phyloP scores from a whole-genome alignment of 1,140 invertebrate species.

The Dinoponera quadriceps region DNA sequence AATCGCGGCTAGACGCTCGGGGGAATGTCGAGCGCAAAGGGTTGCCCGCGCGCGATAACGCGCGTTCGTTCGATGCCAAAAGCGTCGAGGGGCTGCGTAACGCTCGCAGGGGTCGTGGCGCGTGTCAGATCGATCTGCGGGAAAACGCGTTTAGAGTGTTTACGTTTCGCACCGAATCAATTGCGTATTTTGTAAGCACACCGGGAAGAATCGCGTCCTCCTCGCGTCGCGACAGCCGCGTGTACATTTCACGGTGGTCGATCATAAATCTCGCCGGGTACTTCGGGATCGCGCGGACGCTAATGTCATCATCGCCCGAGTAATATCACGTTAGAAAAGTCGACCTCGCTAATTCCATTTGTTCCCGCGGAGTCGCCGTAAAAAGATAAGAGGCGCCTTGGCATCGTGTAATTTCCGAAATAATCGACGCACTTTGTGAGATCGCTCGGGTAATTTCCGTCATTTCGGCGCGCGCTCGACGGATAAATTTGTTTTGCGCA shows the following conservation, averaged over 20 bases:
- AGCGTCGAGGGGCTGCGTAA: conserved; percentile 19
- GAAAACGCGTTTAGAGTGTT: conserved; percentile 67
- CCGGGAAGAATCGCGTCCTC: background rate
- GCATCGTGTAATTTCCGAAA: conserved; percentile 52
- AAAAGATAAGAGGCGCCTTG: conserved; percentile 20
- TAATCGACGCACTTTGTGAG: background rate
- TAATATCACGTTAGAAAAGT: conserved; percentile 18
- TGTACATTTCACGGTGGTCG: background rate
- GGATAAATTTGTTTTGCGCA: background rate
- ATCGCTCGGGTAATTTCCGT: conserved; percentile 37
- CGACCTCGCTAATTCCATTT: conserved; percentile 25
- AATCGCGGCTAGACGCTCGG: background rate
- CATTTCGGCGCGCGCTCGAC: conserved; percentile 13
- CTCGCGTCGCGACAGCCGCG: conserved; percentile 6
- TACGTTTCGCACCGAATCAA: conserved; percentile 35
- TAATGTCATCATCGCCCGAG: conserved; percentile 27
- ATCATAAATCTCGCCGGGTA: conserved; percentile 7
- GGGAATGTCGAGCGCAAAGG: background rate
- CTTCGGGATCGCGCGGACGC: background rate
- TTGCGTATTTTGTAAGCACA: conserved; percentile 7
- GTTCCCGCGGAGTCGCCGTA: background rate
- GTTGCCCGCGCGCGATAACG: background rate
- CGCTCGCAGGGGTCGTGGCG: conserved; percentile 33
- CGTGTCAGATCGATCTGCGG: conserved; percentile 60
- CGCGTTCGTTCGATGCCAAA: conserved; percentile 28